A percentile compares a stretch with the other conserved stretches of the same genome.
Evolutionary conservation across 1,140 invertebrate species (phyloP).

Genomic region (Solenopsis invicta): DNA sequence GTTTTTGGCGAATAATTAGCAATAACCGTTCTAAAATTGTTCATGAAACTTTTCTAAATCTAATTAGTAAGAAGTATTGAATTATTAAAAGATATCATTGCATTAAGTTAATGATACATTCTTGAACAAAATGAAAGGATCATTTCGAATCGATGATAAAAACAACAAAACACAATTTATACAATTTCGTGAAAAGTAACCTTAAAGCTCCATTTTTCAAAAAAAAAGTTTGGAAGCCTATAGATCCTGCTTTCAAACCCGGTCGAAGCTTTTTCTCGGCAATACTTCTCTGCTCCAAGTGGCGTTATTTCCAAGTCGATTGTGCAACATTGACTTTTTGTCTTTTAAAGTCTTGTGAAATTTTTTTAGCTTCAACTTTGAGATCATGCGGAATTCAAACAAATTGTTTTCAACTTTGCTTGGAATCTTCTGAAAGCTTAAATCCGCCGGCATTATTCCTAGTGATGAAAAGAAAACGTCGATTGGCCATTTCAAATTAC

Average conservation of each 20-base stretch:
- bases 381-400: conserved; percentile 13
- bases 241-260: conserved; percentile 5
- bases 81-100: neutral
- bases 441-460: neutral
- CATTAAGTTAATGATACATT: neutral
- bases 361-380: conserved; percentile 17
- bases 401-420: conserved; percentile 21
- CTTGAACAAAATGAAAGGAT: neutral
- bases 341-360: conserved; percentile 10
- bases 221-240: conserved; percentile 18
- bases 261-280: neutral
- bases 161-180: neutral
- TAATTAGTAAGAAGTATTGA: neutral
- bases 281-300: conserved; percentile 28
- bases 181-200: neutral
- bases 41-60: neutral
- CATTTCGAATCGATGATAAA: neutral
- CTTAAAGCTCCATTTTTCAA: neutral
- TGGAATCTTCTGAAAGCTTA: neutral
- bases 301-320: conserved; percentile 28
- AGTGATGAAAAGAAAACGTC: neutral
- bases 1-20: conserved; percentile 8
- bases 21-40: conserved; percentile 27
- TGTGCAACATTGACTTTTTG: conserved; percentile 17
- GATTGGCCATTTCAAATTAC: neutral